Evolutionary conservation across 1,140 invertebrate species (phyloP).

Genomic region (Anastatus disparis): DNA sequence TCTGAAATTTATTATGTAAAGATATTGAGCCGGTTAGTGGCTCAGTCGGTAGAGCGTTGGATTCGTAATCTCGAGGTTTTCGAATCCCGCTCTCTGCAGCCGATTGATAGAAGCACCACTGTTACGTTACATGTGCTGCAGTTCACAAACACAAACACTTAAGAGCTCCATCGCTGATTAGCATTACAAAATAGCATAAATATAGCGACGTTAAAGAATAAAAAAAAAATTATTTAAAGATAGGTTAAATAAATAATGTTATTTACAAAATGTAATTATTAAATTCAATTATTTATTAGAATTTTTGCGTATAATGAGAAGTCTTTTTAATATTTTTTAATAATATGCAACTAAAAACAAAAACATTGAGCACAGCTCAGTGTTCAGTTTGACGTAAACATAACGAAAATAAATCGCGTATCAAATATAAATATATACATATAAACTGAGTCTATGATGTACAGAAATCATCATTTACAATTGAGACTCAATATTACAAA

Average conservation of each 20-base stretch:
- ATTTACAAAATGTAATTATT: not conserved
- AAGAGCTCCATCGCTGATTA: no score
- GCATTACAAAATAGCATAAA: no score
- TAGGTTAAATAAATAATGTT: not conserved
- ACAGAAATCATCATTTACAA: constrained; percentile 37
- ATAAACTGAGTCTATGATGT: constrained; percentile 39
- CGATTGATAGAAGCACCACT: no score
- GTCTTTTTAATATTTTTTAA: constrained; percentile 14
- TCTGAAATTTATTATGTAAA: not conserved
- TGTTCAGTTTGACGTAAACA: constrained; percentile 4
- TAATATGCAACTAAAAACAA: constrained; percentile 22
- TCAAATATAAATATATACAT: constrained; percentile 43
- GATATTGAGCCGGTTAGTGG: no score
- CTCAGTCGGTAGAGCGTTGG: no score
- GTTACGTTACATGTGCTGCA: no score
- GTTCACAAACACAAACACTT: no score
- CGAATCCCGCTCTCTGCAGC: no score
- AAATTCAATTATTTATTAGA: constrained; percentile 14
- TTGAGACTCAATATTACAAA: constrained; percentile 36
- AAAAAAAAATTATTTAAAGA: not conserved
- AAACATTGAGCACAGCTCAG: constrained; percentile 32
- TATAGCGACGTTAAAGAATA: no score
- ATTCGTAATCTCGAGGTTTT: no score
- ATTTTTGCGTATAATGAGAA: constrained; percentile 12
- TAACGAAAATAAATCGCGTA: constrained; percentile 35